Evolutionary conservation across 2,888 invertebrate species (phyloP).

Genomic region (Sminthurinus aureus): DNA sequence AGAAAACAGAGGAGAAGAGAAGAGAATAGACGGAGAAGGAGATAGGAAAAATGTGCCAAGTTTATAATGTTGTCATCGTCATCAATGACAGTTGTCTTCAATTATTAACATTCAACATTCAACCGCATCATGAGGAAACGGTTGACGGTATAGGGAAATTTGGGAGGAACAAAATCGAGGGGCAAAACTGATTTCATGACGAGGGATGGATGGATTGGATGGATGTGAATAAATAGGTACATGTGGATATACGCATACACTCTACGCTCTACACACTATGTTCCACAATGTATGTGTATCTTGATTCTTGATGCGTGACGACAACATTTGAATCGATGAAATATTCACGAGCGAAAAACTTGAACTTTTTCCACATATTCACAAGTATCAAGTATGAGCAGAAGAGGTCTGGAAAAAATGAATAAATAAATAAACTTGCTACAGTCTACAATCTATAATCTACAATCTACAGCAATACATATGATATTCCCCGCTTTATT

Average conservation of each 20-base stretch:
- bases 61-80: conserved; percentile 42
- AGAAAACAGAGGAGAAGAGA: neutral
- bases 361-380: neutral
- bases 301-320: conserved; percentile 40
- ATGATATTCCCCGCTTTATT: too few species aligned
- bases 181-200: conserved; percentile 33
- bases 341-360: conserved; percentile 40
- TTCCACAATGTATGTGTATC: too few species aligned
- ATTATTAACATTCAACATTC: conserved; percentile 31
- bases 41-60: conserved; percentile 33
- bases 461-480: neutral
- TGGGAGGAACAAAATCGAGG: conserved; percentile 16
- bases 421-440: conserved; percentile 37
- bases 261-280: too few species aligned
- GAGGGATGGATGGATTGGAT: conserved; percentile 25
- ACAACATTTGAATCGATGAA: conserved; percentile 42
- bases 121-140: conserved; percentile 14
- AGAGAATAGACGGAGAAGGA: neutral
- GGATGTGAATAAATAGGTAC: too few species aligned
- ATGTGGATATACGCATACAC: too few species aligned
- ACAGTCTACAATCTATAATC: neutral
- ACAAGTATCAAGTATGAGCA: neutral
- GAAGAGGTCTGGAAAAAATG: conserved; percentile 37
- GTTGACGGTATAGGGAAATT: neutral
- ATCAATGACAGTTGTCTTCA: conserved; percentile 39